Conservation (phyloP, 2,797 vertebrate genomes). For the Sebastes matsubarae region DNA sequence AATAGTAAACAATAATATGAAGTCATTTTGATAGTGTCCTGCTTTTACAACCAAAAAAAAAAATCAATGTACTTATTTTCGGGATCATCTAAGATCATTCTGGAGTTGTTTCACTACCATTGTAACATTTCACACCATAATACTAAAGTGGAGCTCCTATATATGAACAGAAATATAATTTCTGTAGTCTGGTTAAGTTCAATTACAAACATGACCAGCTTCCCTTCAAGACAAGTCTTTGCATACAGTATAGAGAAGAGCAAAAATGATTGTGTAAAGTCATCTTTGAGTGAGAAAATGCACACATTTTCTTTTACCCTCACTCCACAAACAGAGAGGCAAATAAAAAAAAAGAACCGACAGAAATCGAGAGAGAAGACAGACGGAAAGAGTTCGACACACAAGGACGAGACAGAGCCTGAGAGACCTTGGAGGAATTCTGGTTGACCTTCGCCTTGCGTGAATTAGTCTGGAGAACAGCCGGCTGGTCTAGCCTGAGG, state of each 20-base stretch:
- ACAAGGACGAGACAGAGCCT: slow-evolving; percentile 14
- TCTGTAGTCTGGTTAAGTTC: background rate
- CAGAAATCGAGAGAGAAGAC: background rate
- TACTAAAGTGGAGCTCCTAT: background rate
- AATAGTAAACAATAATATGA: background rate
- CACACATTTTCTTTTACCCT: background rate
- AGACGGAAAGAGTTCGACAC: slow-evolving; percentile 2
- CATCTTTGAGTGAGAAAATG: background rate
- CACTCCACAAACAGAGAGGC: background rate
- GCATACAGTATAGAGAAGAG: background rate
- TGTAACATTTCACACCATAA: background rate
- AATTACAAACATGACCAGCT: background rate
- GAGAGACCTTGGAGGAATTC: slow-evolving; percentile 61
- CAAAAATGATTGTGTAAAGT: background rate
- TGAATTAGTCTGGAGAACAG: slow-evolving; percentile 72
- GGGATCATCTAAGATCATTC: too few species aligned
- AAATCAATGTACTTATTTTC: too few species aligned
- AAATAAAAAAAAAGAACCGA: background rate
- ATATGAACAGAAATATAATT: background rate
- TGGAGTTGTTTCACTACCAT: background rate
- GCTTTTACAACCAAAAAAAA: background rate
- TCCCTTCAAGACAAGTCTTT: background rate
- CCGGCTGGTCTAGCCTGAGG: slow-evolving; percentile 67
- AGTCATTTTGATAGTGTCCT: background rate
- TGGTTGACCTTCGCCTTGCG: slow-evolving; percentile 69